These are phyloP conservation scores for Diorhabda sublineata DNA, from an alignment of 1,140 invertebrate genomes.

Conservation along the genomic window DNA sequence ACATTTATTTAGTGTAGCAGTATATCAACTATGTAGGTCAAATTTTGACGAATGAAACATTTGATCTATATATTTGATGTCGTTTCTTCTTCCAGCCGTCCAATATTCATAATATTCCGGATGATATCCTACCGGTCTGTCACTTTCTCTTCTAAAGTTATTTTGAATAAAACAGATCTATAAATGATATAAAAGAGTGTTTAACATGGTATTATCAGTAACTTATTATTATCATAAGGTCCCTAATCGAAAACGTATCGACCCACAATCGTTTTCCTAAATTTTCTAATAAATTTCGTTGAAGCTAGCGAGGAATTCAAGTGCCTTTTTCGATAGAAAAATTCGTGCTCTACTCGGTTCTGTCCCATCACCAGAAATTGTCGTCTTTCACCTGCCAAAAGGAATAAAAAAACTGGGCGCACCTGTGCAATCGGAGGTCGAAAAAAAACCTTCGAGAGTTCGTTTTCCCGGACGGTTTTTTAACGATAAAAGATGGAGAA, in stretches of 20 bases:
- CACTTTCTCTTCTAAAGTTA: slow-evolving; percentile 14
- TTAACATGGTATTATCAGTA: slow-evolving; percentile 8
- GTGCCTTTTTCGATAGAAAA: not conserved
- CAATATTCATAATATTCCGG: slow-evolving; percentile 24
- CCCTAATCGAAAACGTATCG: not conserved
- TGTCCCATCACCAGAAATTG: too few species aligned
- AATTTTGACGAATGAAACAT: not conserved
- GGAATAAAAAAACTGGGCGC: too few species aligned
- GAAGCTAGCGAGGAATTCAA: not conserved
- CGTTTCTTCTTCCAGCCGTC: slow-evolving; percentile 17
- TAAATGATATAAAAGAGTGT: slow-evolving; percentile 8
- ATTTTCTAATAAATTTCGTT: not conserved
- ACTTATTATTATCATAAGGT: not conserved
- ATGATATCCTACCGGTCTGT: slow-evolving; percentile 9
- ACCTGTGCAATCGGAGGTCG: not conserved
- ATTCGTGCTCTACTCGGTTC: too few species aligned
- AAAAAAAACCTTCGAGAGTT: not conserved
- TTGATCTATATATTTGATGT: slow-evolving; percentile 13
- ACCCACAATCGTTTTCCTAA: not conserved
- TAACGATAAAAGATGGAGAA: too few species aligned
- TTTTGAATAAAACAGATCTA: slow-evolving; percentile 16
- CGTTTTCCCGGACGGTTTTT: not conserved
- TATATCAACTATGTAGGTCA: too few species aligned
- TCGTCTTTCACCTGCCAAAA: too few species aligned
- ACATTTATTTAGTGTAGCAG: too few species aligned